Percentiles rank a stretch among this genome's conserved stretches.
These are phyloP conservation scores for Hetaerina americana DNA, from an alignment of 1,140 invertebrate species.

Conservation along the genomic window DNA sequence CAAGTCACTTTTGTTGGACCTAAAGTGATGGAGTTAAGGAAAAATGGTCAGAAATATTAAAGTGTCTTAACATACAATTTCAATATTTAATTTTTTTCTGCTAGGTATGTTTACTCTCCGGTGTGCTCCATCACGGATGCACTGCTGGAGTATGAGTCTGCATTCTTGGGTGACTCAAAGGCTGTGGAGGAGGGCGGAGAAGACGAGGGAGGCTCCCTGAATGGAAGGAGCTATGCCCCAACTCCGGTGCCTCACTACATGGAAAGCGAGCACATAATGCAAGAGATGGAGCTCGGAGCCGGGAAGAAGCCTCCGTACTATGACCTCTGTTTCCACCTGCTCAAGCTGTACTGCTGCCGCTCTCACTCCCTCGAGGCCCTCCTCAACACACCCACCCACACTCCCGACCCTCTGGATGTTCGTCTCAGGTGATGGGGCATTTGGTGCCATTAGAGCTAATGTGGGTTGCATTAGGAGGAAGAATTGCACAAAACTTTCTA, in stretches of 20 bases:
- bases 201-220: neutral
- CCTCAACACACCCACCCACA: slow-evolving; percentile 62
- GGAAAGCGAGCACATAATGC: neutral
- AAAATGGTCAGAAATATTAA: no score
- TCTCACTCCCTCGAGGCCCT: slow-evolving; percentile 49
- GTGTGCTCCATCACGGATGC: slow-evolving; percentile 30
- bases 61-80: no score
- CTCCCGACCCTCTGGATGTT: slow-evolving; percentile 68
- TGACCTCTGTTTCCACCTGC: slow-evolving; percentile 73
- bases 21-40: neutral
- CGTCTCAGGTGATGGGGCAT: slow-evolving; percentile 57
- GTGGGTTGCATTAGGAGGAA: no score
- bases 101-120: slow-evolving; percentile 31
- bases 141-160: slow-evolving; percentile 30
- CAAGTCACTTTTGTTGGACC: neutral
- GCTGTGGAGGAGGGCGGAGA: neutral
- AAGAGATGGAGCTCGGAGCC: slow-evolving; percentile 11
- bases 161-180: slow-evolving; percentile 22
- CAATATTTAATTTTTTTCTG: no score
- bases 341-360: slow-evolving; percentile 56
- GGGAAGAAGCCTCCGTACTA: slow-evolving; percentile 23
- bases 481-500: no score
- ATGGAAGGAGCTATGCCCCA: neutral
- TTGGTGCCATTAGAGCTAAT: no score
- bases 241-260: neutral